Conservation (phyloP, 2,113 vertebrate genomes). For the Sardina pilchardus region DNA sequence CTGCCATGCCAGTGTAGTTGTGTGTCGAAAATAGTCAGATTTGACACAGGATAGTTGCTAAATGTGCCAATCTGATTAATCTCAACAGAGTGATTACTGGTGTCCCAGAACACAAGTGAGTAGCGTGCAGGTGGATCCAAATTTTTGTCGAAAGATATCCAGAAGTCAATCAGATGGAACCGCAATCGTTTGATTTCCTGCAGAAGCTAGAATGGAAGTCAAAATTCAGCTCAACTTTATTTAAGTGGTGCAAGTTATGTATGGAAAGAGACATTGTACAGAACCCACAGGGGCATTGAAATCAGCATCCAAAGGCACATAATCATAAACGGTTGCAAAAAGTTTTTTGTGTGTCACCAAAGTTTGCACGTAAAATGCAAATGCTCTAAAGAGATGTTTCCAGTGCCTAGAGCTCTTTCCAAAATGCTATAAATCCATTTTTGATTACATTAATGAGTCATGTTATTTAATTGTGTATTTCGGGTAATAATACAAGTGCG, state of each 20-base stretch:
- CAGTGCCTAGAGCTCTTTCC: no score
- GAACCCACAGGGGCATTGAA: no score
- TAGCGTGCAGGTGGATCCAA: conserved; percentile 71
- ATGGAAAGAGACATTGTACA: no score
- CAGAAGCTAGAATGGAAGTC: conserved; percentile 44
- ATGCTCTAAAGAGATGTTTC: no score
- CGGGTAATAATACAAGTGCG: no score
- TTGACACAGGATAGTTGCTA: conserved; percentile 40
- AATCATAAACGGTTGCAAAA: no score
- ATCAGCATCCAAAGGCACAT: no score
- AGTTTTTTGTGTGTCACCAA: no score
- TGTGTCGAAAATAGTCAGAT: conserved; percentile 63
- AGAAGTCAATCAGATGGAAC: conserved; percentile 73
- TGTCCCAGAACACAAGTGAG: conserved; percentile 75
- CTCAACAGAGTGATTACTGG: conserved; percentile 47
- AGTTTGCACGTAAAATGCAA: no score
- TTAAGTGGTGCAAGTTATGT: background rate
- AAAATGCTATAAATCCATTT: no score
- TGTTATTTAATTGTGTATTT: no score
- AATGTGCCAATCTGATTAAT: conserved; percentile 69
- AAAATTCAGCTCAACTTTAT: background rate
- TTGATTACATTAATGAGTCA: no score
- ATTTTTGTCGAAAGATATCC: conserved; percentile 68
- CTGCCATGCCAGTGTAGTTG: conserved; percentile 69
- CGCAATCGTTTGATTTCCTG: conserved; percentile 67